A percentile compares a stretch with the other conserved stretches of the same genome.
These are phyloP conservation scores for Mellivora capensis DNA, from an alignment of 2,113 vertebrate genomes.

Conservation along the genomic window DNA sequence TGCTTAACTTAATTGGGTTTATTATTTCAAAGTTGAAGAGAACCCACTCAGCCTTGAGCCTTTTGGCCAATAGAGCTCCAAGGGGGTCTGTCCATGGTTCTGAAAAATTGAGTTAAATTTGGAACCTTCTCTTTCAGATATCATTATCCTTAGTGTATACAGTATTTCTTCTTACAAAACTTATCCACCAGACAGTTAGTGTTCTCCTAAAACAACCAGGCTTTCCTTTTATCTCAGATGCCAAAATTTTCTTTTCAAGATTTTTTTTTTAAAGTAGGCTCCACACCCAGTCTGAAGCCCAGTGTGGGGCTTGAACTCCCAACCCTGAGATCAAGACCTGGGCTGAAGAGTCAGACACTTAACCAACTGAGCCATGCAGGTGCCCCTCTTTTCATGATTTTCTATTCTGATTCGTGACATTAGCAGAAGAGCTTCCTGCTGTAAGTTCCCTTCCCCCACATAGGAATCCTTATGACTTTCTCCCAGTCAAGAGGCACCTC, in stretches of 20 bases:
- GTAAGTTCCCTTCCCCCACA: background rate
- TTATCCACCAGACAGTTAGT: background rate
- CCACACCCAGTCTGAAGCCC: background rate
- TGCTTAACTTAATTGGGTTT: background rate
- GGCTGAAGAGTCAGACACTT: background rate
- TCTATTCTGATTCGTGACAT: slow-evolving; percentile 6
- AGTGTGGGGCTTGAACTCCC: background rate
- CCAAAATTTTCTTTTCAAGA: background rate
- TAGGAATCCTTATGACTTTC: background rate
- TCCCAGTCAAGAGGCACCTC: background rate
- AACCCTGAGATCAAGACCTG: background rate
- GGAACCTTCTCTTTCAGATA: background rate
- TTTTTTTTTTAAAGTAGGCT: background rate
- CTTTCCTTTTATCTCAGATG: background rate
- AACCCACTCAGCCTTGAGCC: background rate
- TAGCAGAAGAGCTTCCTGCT: background rate
- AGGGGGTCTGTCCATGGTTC: slow-evolving; percentile 16
- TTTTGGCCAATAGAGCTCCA: accelerated
- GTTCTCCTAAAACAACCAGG: background rate
- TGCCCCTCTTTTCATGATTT: background rate
- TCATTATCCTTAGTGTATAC: background rate
- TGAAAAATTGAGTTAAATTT: slow-evolving; percentile 18
- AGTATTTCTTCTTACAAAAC: background rate
- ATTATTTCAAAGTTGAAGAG: slow-evolving; percentile 2
- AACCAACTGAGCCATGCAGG: background rate